Evolutionary conservation across 2,888 invertebrate species (phyloP), one percentile per base, ranked within the genome.

Genomic region (Patella depressa): DNA sequence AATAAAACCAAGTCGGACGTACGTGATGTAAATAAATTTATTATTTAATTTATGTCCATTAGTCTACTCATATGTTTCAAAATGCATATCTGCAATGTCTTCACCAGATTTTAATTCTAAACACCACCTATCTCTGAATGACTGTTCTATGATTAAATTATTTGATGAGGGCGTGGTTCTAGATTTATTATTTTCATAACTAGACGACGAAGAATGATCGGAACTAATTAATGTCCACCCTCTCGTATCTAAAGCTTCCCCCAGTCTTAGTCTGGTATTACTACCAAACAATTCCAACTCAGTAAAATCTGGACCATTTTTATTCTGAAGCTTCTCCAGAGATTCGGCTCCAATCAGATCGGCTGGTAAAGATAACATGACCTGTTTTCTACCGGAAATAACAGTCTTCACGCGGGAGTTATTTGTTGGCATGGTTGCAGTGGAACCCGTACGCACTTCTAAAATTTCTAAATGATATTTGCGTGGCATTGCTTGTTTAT

Each of bases 391-490:
- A 34, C 90, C 90, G 4, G 88, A 87, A 57, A 90, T 81, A 54
- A 90, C 87, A 14, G 90, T 90, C 78, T 90, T 90, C 14, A 90
- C 89, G 53, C 90, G 82, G 7, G 90, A 89, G 80, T 90, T 90
- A 80, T 89, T 89, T 7, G 90, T 89, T 24, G 90, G 90, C 89
- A 90, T 90, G 9, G 90, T 90, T 19, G 90, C 90, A 11, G 89
- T 87, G 14, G 89, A 87, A 53, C 90, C 90, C 70, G 88, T 88
- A 71, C 90, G 81, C 0, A 90, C 88, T 81, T 90, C 90, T 45
- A 89, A 88, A 14, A 90, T 87, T 81, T 90, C 90, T 17, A 90
- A 78, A 73, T 87, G 86, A 29, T 84, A 81, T 7, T 82, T 83
- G 2, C 57, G 75, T 11, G 69, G 74, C 71, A 78, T 79, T 4